Percentiles rank a stretch among this genome's conserved stretches.
phyloP scores from a whole-genome alignment of 2,113 vertebrate genomes.

The Cygnus atratus region DNA sequence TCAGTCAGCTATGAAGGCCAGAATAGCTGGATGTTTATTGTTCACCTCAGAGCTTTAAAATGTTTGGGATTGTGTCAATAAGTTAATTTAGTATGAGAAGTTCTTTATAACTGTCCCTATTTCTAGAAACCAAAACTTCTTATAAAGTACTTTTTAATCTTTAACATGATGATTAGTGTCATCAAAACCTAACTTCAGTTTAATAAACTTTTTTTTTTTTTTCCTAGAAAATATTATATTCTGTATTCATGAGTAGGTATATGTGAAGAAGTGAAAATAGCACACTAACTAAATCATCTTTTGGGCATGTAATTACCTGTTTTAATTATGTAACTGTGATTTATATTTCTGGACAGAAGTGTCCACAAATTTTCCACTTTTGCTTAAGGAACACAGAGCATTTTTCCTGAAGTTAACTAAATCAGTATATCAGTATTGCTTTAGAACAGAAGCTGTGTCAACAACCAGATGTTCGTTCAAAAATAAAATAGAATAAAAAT shows the following conservation, averaged over 20 bases:
- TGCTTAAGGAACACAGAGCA: rapidly evolving
- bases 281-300: not conserved
- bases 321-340: not conserved
- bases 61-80: not conserved
- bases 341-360: not conserved
- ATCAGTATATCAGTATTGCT: not conserved
- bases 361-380: not conserved
- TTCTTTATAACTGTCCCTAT: not conserved
- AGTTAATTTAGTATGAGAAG: not conserved
- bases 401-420: not conserved
- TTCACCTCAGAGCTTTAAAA: not conserved
- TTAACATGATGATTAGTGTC: not conserved
- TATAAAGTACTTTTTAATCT: not conserved
- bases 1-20: not conserved
- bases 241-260: not conserved
- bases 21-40: not conserved
- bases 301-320: not conserved
- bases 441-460: not conserved
- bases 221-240: not conserved
- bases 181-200: not conserved
- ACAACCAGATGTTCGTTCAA: not conserved
- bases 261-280: not conserved
- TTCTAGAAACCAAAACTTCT: not conserved
- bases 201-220: not conserved
- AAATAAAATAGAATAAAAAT: not conserved